Percentiles rank a stretch among this genome's conserved stretches.
These are phyloP conservation scores for Poeciliopsis prolifica DNA, from an alignment of 2,113 vertebrate species.

Conservation along the genomic window DNA sequence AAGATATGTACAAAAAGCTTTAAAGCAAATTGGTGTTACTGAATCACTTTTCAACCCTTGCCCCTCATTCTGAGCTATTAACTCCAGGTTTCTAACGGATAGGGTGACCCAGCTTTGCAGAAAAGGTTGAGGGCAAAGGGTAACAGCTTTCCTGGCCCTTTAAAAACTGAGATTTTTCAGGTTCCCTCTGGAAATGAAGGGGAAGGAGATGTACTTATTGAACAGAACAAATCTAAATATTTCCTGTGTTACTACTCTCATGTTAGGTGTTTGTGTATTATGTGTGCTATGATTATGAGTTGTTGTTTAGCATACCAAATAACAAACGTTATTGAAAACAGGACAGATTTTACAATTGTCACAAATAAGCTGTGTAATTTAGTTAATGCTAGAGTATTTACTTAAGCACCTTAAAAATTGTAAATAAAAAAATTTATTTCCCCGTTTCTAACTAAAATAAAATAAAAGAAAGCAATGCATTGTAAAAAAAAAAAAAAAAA, in stretches of 20 bases:
- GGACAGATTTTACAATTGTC: background rate
- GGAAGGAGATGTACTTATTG: background rate
- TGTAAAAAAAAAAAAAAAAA: too few species aligned
- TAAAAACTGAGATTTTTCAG: background rate
- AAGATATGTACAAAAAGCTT: background rate
- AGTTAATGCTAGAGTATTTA: background rate
- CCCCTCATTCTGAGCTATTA: background rate
- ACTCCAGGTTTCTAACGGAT: background rate
- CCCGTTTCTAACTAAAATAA: too few species aligned
- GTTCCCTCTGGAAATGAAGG: background rate
- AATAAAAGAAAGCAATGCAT: too few species aligned
- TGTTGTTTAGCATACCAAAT: background rate
- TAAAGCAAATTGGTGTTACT: background rate
- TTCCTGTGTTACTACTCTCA: background rate
- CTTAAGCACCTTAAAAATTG: too few species aligned
- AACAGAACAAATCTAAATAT: background rate
- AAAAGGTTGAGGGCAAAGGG: background rate
- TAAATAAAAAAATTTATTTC: background rate
- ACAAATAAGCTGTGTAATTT: background rate
- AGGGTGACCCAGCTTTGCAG: background rate
- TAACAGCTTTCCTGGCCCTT: background rate
- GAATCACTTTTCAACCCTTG: background rate
- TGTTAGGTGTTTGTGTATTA: background rate
- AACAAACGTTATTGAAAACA: background rate
- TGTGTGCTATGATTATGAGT: background rate